Evolutionary conservation across 2,113 vertebrate species (phyloP), one percentile per base, ranked within the genome.

Genomic region (Hylia prasina): DNA sequence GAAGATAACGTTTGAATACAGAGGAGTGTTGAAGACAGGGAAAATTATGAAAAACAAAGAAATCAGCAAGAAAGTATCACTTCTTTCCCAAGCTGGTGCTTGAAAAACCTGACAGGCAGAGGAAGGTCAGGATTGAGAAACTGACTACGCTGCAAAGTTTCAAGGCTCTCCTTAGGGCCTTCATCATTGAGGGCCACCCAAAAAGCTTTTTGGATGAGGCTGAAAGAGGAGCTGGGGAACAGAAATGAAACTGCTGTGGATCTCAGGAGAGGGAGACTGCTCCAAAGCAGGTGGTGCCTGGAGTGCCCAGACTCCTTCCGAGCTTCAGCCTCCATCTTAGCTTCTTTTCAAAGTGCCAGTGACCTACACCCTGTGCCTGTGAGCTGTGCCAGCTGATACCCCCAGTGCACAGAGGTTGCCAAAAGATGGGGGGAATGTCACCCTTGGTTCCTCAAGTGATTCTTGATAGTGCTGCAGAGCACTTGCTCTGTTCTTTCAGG

Each of bases 281-380:
- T 72, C 42, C 17, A 30, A 27, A 9, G n/a, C 58, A n/a, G 19
- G 6, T 3, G 1, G 21, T 75, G 17, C 27, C 27, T 57, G n/a
- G 25, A 27, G 21, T 8, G 42, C 30, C 37, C 16, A 27, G 57
- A 25, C 28, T 66, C 37, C 15, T 61, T 22, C 9, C 0, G 0
- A 51, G 13, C 25, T 83, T 42, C 54, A 58, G 27, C 39, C 23
- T 54, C 35, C 2, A 0, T 25, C 33, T 45, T 47, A 37, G 25
- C 58, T 42, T 30, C 21, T 61, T 61, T 40, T 30, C 53, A 8
- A 51, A 91, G n/a, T 27, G 42, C 13, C 3, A 5, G 5, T 20
- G 9, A n/a, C 50, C n/a, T 47, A 20, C 9, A 57, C 10, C 7
- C 0, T 14, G 3, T 0, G 0, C 44, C 39, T 53, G 24, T 57